phyloP scores from a whole-genome alignment of 2,888 invertebrate species.

The Hydrotaea diabolus region DNA sequence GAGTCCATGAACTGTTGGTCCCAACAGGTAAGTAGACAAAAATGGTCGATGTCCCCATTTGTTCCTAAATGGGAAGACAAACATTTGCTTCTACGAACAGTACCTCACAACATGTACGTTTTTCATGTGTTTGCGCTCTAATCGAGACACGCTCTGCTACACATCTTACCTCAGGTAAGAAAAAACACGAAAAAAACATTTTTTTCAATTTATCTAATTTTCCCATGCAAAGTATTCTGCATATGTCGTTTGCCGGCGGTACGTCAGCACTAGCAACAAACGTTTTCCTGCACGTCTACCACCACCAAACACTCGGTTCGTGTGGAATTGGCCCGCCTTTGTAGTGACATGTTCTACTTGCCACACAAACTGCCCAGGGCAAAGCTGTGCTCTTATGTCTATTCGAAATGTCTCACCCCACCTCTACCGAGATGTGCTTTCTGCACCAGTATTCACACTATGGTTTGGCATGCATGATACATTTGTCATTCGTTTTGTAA shows the following conservation, averaged over 20 bases:
- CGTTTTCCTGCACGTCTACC: background rate
- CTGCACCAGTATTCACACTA: too few relatives aligned
- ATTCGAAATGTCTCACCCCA: background rate
- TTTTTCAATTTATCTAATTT: conserved; percentile 36
- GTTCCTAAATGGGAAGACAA: too few relatives aligned
- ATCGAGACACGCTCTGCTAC: background rate
- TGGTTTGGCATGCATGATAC: too few relatives aligned
- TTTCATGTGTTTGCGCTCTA: background rate
- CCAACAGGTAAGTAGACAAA: too few relatives aligned
- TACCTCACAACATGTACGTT: background rate
- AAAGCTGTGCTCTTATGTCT: background rate
- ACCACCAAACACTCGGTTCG: background rate
- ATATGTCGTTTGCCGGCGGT: conserved; percentile 21
- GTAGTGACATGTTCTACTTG: conserved; percentile 25
- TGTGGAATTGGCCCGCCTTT: background rate
- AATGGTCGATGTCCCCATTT: too few relatives aligned
- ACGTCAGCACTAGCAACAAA: background rate
- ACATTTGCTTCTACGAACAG: too few relatives aligned
- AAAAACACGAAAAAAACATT: background rate
- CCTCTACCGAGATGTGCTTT: background rate
- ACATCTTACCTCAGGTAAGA: conserved; percentile 25
- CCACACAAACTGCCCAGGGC: conserved; percentile 1
- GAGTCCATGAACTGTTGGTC: too few relatives aligned
- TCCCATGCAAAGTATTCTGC: conserved; percentile 18
- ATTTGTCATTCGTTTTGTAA: too few relatives aligned